A percentile compares a stretch with the other conserved stretches of the same genome.
phyloP scores from a whole-genome alignment of 2,888 invertebrate genomes.

The Cyclophora punctaria region DNA sequence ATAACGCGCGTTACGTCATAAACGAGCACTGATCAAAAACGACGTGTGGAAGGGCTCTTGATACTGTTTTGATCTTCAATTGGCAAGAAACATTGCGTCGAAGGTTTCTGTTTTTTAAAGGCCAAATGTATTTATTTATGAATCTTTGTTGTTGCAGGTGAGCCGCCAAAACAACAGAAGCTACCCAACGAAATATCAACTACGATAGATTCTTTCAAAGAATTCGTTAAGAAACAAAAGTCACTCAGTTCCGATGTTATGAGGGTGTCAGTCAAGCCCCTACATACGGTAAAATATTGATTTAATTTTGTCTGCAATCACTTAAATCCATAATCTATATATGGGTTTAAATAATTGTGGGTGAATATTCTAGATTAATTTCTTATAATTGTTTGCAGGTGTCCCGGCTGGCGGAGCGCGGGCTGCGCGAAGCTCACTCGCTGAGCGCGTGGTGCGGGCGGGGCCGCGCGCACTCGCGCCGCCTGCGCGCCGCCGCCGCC shows the following conservation, averaged over 20 bases:
- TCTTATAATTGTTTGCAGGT: conserved; percentile 34
- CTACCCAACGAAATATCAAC: conserved; percentile 86
- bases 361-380: not conserved
- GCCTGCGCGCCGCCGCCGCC: conserved; percentile 52
- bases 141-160: conserved; percentile 33
- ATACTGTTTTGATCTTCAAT: too few species aligned
- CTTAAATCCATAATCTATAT: too few species aligned
- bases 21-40: too few species aligned
- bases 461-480: conserved; percentile 45
- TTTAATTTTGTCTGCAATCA: too few species aligned
- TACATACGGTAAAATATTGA: conserved; percentile 46
- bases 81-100: too few species aligned
- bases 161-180: conserved; percentile 61
- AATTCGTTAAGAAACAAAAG: conserved; percentile 90
- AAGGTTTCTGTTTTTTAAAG: too few species aligned
- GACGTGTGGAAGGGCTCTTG: too few species aligned
- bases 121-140: not conserved
- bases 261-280: conserved; percentile 74
- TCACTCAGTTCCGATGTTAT: conserved; percentile 87
- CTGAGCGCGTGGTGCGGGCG: conserved; percentile 33
- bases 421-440: conserved; percentile 33
- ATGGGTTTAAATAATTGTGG: not conserved
- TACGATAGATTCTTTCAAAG: conserved; percentile 87
- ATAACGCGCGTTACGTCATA: too few species aligned
- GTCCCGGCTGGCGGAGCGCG: conserved; percentile 47